Evolutionary conservation across 1,140 invertebrate genomes (phyloP).

Genomic region (Caerostris extrusa): DNA sequence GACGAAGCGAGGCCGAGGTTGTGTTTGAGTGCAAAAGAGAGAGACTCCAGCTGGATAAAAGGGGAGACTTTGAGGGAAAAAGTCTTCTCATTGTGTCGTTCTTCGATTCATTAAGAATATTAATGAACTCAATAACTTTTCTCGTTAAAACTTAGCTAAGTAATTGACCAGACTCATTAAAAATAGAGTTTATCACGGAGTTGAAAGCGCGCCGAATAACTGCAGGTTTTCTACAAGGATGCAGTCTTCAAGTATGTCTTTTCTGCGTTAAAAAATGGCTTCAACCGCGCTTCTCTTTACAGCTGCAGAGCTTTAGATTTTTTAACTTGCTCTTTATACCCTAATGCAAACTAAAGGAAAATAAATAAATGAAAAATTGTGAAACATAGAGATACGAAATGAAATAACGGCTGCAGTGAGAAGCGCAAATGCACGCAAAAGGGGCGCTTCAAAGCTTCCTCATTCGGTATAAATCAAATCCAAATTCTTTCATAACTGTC

Average conservation of each 20-base stretch:
- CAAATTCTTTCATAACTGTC: conserved; percentile 72
- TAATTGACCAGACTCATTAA: conserved; percentile 74
- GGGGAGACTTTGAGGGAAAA: background rate
- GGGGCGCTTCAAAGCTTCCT: conserved; percentile 26
- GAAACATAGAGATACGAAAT: background rate
- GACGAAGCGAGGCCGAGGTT: background rate
- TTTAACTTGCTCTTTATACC: background rate
- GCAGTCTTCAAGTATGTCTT: conserved; percentile 24
- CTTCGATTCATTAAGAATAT: conserved; percentile 71
- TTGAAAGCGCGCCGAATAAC: background rate
- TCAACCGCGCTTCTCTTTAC: background rate
- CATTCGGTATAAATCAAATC: conserved; percentile 66
- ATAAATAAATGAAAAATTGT: background rate
- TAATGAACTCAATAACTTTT: conserved; percentile 75
- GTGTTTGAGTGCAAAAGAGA: background rate
- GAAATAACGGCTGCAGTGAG: conserved; percentile 25
- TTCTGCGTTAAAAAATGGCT: background rate
- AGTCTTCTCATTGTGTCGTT: conserved; percentile 6
- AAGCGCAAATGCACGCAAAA: conserved; percentile 62
- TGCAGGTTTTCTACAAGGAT: background rate
- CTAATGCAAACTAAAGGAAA: background rate
- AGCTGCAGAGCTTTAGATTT: too few species aligned
- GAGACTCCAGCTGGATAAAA: background rate
- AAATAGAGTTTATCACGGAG: conserved; percentile 62
- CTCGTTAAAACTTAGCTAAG: conserved; percentile 72